Evolutionary conservation across 1,140 invertebrate species (phyloP), one percentile per base, ranked within the genome.

Genomic region (Drosophila bipectinata): DNA sequence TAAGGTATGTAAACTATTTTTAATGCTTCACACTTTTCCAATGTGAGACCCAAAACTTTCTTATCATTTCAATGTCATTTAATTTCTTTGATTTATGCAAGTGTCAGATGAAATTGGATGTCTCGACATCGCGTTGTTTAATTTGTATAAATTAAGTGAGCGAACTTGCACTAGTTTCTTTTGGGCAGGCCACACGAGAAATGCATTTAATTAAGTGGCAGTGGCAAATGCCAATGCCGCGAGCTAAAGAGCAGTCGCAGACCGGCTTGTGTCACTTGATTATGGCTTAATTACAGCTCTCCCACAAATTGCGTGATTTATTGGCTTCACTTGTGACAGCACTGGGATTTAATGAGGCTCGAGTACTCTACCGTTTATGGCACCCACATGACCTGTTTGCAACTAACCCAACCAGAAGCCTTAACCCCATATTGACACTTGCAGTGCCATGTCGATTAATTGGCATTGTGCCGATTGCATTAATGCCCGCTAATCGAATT

Each of bases 391-490:
- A 14, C 14, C 52, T 37, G 34, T 37, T 37, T 37, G 34, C 34
- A 37, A 37, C 12, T 12, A 37, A 37, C 3, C 34, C 10, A n/a
- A 37, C 37, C 67, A 24, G 59, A 55, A 60, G 34, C 63, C 51
- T 63, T 49, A 73, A 62, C 63, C 67, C 63, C 77, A 41, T 52
- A 54, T 68, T 79, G 67, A 52, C 62, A 62, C 53, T 45, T 44
- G 51, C 53, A 44, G 59, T 39, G 24, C 34, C 48, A 14, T 45
- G 44, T 10, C 76, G 62, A 87, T 87, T 88, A 87, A 88, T 87
- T 87, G 82, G 74, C 82, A 87, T 68, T 87, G 82, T 63, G 72
- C 75, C 61, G 57, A 59, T 79, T 82, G 61, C 64, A 87, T 78
- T 72, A 76, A 72, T 67, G 77, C 39, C 45, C 41, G 55, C 54